Percentiles rank a stretch among this genome's conserved stretches.
Evolutionary conservation across 2,888 invertebrate species (phyloP).

Genomic region (Aphidius colemani): DNA sequence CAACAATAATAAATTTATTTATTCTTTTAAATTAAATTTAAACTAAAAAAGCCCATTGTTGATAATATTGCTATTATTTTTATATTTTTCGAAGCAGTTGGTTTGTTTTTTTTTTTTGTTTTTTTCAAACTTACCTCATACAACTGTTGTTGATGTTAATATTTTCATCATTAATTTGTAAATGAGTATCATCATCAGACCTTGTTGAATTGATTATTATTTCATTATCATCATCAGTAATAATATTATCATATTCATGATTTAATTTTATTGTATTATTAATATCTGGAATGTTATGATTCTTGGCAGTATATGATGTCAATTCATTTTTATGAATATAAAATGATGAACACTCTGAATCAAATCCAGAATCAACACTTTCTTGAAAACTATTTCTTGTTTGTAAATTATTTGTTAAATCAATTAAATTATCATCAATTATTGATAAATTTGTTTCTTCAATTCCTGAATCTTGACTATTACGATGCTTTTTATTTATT

Average conservation of each 20-base stretch:
- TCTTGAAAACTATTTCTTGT: slow-evolving; percentile 42
- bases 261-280: neutral
- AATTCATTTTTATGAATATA: slow-evolving; percentile 29
- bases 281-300: slow-evolving; percentile 14
- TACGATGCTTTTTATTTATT: slow-evolving; percentile 36
- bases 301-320: neutral
- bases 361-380: slow-evolving; percentile 44
- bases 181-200: neutral
- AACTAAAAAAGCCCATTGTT: too few species aligned
- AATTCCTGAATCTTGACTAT: slow-evolving; percentile 45
- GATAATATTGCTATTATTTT: too few species aligned
- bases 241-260: neutral
- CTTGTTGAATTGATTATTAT: neutral
- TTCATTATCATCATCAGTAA: slow-evolving; percentile 7
- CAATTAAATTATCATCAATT: slow-evolving; percentile 35
- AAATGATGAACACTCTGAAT: slow-evolving; percentile 47
- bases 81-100: slow-evolving; percentile 3
- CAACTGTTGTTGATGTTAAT: slow-evolving; percentile 24
- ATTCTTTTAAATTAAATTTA: too few species aligned
- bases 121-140: slow-evolving; percentile 35
- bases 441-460: slow-evolving; percentile 40
- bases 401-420: slow-evolving; percentile 18
- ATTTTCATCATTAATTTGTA: neutral
- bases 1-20: too few species aligned
- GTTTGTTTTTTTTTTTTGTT: too few species aligned